Percentiles rank a stretch among this genome's conserved stretches.
These are phyloP conservation scores for Cydia strobilella DNA, from an alignment of 1,140 invertebrate species.

Conservation along the genomic window DNA sequence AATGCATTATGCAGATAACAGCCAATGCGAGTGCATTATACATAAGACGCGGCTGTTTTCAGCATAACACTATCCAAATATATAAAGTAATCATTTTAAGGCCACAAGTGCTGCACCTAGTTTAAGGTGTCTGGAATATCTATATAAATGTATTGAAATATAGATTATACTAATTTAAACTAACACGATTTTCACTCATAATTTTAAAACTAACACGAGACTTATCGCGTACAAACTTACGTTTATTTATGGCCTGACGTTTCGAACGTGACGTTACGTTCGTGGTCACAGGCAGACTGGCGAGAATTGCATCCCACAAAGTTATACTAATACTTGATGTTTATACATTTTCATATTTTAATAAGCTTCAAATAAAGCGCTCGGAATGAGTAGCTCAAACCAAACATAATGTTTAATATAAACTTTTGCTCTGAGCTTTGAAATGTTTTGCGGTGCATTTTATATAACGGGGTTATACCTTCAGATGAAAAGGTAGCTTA, in stretches of 20 bases:
- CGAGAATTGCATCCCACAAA: neutral
- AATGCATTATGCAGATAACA: slow-evolving; percentile 6
- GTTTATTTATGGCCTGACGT: too few relatives aligned
- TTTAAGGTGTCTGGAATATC: neutral
- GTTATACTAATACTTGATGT: slow-evolving; percentile 13
- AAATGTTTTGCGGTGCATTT: slow-evolving; percentile 26
- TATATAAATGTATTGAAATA: too few relatives aligned
- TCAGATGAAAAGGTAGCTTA: neutral
- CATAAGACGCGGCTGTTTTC: neutral
- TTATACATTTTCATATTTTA: slow-evolving; percentile 29
- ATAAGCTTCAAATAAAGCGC: slow-evolving; percentile 31
- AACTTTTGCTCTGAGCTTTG: slow-evolving; percentile 22
- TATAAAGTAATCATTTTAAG: neutral
- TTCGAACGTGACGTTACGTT: too few relatives aligned
- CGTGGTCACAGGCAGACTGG: too few relatives aligned
- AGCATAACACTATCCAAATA: neutral
- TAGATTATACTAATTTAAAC: too few relatives aligned
- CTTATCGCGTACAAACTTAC: too few relatives aligned
- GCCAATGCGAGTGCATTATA: neutral
- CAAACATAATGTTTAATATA: slow-evolving; percentile 32
- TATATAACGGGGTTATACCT: slow-evolving; percentile 7
- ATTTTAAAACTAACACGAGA: too few relatives aligned
- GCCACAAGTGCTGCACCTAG: neutral
- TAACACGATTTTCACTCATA: too few relatives aligned
- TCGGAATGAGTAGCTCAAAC: slow-evolving; percentile 23